phyloP scores from a whole-genome alignment of 2,113 vertebrate species.

The Neoarius graeffei region DNA sequence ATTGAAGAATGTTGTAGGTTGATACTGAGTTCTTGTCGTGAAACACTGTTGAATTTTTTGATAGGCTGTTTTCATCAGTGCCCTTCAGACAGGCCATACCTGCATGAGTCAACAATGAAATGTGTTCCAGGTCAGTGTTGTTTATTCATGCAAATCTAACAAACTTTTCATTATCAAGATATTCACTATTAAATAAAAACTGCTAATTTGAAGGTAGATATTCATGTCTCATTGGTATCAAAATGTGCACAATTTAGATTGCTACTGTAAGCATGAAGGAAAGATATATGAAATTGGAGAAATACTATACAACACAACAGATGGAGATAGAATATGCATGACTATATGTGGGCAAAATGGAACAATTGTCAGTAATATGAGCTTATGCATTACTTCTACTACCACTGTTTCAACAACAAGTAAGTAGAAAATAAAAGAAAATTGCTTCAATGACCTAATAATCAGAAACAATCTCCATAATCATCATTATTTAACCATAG shows the following conservation, averaged over 20 bases:
- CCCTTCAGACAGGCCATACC: conserved; percentile 68
- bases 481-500: background rate
- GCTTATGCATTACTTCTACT: background rate
- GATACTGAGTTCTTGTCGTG: background rate
- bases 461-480: background rate
- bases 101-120: conserved; percentile 68
- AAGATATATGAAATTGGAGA: background rate
- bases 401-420: background rate
- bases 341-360: conserved; percentile 23
- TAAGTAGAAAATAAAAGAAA: background rate
- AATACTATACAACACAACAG: conserved; percentile 29
- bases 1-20: background rate
- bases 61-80: conserved; percentile 82
- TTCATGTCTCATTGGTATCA: background rate
- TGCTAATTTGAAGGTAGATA: background rate
- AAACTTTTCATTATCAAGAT: background rate
- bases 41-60: background rate
- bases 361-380: conserved; percentile 22
- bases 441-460: background rate
- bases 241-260: conserved; percentile 19
- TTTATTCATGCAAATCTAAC: background rate
- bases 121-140: conserved; percentile 63
- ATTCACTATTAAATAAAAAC: background rate
- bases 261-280: conserved; percentile 31
- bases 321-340: conserved; percentile 40